Percentiles rank a stretch among this genome's conserved stretches.
These are phyloP conservation scores for Polietes domitor DNA, from an alignment of 2,888 invertebrate genomes.

Conservation along the genomic window DNA sequence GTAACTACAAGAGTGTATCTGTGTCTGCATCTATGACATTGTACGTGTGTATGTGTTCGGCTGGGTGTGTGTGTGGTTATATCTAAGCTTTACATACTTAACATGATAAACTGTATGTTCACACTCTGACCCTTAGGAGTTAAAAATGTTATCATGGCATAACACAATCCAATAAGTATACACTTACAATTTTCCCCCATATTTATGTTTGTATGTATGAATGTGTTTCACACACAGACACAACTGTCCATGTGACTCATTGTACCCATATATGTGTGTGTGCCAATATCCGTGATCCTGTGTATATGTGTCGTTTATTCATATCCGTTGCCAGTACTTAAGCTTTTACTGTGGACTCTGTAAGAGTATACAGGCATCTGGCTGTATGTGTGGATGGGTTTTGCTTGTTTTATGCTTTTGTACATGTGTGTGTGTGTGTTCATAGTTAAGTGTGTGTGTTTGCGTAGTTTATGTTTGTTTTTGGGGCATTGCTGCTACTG, in stretches of 20 bases:
- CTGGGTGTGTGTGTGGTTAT: background rate
- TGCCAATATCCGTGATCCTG: background rate
- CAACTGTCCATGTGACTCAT: too few species aligned
- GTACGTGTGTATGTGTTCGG: background rate
- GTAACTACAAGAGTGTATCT: background rate
- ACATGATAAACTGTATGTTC: slow-evolving; percentile 63
- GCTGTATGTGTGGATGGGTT: background rate
- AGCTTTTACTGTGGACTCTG: slow-evolving; percentile 7
- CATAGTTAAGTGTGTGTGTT: background rate
- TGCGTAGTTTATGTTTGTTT: background rate
- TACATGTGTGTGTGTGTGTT: slow-evolving; percentile 3
- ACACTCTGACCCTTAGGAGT: slow-evolving; percentile 65
- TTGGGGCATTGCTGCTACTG: background rate
- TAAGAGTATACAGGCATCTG: background rate
- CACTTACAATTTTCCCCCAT: slow-evolving; percentile 38
- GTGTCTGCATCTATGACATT: slow-evolving; percentile 28
- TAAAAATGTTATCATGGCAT: slow-evolving; percentile 61
- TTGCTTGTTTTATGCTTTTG: background rate
- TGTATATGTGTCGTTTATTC: background rate
- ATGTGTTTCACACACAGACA: too few species aligned
- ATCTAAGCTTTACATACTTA: slow-evolving; percentile 61
- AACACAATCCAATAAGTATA: slow-evolving; percentile 63
- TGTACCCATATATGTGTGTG: too few species aligned
- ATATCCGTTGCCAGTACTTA: slow-evolving; percentile 11
- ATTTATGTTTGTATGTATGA: background rate